Percentiles rank a stretch among this genome's conserved stretches.
Conservation (phyloP, 2,888 invertebrate species). For the Helleia helle region DNA sequence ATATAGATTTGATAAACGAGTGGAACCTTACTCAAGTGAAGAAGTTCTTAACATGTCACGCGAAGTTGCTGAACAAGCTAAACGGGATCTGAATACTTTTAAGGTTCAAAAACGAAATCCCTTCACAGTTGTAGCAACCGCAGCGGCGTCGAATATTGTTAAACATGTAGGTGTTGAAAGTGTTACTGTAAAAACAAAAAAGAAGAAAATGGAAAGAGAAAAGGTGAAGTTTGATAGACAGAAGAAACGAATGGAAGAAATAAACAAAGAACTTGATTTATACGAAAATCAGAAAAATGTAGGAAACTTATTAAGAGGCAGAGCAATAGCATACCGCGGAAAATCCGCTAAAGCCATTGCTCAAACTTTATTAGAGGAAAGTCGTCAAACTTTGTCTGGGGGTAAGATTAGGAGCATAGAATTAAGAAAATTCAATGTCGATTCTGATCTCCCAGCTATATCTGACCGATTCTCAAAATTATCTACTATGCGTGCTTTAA, state of each 20-base stretch:
- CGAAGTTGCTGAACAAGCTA: slow-evolving; percentile 80
- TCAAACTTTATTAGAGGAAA: slow-evolving; percentile 76
- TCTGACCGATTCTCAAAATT: slow-evolving; percentile 12
- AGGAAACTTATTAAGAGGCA: slow-evolving; percentile 65
- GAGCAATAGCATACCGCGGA: slow-evolving; percentile 77
- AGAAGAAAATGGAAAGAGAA: slow-evolving; percentile 55
- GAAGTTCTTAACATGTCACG: slow-evolving; percentile 79
- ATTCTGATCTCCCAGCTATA: slow-evolving; percentile 7
- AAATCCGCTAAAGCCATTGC: slow-evolving; percentile 85
- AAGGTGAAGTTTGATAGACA: slow-evolving; percentile 52
- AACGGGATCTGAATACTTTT: slow-evolving; percentile 76
- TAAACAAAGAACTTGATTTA: slow-evolving; percentile 46
- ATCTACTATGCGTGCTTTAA: slow-evolving; percentile 7
- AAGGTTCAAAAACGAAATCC: slow-evolving; percentile 75
- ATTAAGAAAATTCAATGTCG: slow-evolving; percentile 11
- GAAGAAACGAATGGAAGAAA: slow-evolving; percentile 59
- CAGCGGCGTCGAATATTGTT: slow-evolving; percentile 75
- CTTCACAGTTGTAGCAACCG: slow-evolving; percentile 76
- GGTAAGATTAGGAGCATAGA: slow-evolving; percentile 41
- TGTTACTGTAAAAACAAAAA: slow-evolving; percentile 58
- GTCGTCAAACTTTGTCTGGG: slow-evolving; percentile 66
- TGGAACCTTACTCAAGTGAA: slow-evolving; percentile 78
- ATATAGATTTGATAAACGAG: slow-evolving; percentile 77
- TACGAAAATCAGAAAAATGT: slow-evolving; percentile 59
- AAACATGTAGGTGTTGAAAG: slow-evolving; percentile 77